Evolutionary conservation across 1,140 invertebrate genomes (phyloP).

Genomic region (Oedothorax gibbosus): DNA sequence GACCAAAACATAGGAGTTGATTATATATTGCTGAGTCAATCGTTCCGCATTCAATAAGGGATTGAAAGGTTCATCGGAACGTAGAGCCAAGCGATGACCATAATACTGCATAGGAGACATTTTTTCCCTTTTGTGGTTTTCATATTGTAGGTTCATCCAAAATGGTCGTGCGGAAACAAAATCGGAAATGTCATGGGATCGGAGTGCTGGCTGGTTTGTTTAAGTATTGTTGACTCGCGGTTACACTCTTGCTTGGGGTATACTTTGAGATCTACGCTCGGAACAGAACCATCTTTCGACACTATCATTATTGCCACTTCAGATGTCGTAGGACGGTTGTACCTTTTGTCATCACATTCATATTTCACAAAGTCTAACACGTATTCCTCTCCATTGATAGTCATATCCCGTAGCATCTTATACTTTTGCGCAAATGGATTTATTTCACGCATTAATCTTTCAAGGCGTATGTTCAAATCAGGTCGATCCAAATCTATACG

Average conservation of each 20-base stretch:
- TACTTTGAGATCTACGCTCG: too few relatives aligned
- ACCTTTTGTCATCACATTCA: too few relatives aligned
- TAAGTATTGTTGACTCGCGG: too few relatives aligned
- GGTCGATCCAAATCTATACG: neutral
- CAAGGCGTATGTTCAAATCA: neutral
- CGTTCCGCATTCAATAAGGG: conserved; percentile 61
- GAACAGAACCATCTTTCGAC: too few relatives aligned
- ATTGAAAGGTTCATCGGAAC: conserved; percentile 59
- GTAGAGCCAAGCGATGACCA: neutral
- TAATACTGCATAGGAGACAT: neutral
- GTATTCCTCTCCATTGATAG: neutral
- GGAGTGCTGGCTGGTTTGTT: too few relatives aligned
- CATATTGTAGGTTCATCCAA: conserved; percentile 29
- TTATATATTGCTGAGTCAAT: conserved; percentile 58
- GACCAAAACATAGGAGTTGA: conserved; percentile 57
- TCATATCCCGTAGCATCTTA: neutral
- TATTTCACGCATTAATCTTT: neutral
- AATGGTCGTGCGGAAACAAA: conserved; percentile 61
- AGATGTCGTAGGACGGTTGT: too few relatives aligned
- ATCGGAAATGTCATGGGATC: conserved; percentile 63
- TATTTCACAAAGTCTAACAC: too few relatives aligned
- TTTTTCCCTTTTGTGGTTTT: neutral
- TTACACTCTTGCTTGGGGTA: too few relatives aligned
- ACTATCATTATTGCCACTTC: too few relatives aligned
- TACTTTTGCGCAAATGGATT: neutral